Base-by-base conservation (phyloP, 2,797 vertebrate species). In the Paramormyrops hopkinsi region DNA sequence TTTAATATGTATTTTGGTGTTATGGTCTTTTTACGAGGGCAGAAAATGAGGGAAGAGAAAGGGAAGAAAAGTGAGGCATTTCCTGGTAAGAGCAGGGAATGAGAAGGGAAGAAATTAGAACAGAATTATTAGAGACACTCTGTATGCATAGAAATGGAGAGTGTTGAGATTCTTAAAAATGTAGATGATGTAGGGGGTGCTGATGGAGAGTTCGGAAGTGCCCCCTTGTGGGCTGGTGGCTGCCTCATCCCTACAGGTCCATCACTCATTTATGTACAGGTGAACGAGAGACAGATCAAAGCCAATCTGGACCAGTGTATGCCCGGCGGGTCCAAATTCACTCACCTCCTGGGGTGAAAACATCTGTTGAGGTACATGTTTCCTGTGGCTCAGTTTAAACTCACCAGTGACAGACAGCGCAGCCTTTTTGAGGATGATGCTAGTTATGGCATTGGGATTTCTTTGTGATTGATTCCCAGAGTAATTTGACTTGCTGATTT, bases 331-430 rank as follows among this genome's bases (percentile, higher is more conserved):
- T 51, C 53, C 37, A 29, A 56, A 33, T 19, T 87, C 33, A 59
- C 53, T 33, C 33, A 37, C 85, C 85, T 87, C 85, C 85, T 87
- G 53, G 85, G 6, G 50, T 59, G 85, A 87, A 37, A 41, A 87
- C 85, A 56, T 56, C 51, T 87, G 85, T 41, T 41, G 14, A 19
- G n/a, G 29, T n/a, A n/a, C 51, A 19, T 56, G 53, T 33, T 37
- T 87, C 53, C 53, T 4, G 50, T 51, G 53, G 51, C 53, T 48
- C 82, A 51, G 22, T 25, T 84, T 84, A 51, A 48, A 50, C 46
- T 84, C 82, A 51, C 48, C 37, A 51, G 50, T 59, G 53, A 29
- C 53, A 17, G 25, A 22, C 33, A 19, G 85, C 19, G 1, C 6
- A 41, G 25, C 51, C 14, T 37, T 48, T 87, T 37, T 50, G 83